Percentiles rank a stretch among this genome's conserved stretches.
phyloP scores from a whole-genome alignment of 2,797 vertebrate genomes.

The Sebastes diaconus region DNA sequence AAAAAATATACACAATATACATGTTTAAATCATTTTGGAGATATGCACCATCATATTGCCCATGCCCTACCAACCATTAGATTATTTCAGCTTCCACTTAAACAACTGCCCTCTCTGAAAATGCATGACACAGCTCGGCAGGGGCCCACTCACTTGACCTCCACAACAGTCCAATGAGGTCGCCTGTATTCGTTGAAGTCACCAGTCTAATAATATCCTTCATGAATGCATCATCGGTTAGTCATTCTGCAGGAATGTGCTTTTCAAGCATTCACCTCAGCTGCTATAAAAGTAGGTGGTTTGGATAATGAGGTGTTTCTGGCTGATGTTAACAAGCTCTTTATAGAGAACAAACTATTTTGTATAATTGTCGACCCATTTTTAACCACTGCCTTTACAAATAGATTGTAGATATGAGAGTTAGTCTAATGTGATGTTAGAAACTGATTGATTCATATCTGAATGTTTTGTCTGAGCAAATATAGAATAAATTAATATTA shows the following conservation, averaged over 20 bases:
- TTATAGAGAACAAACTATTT: background rate
- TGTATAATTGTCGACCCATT: background rate
- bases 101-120: slow-evolving; percentile 46
- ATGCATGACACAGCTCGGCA: slow-evolving; percentile 61
- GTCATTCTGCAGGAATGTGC: slow-evolving; percentile 58
- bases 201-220: slow-evolving; percentile 51
- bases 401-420: background rate
- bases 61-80: background rate
- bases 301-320: slow-evolving; percentile 25
- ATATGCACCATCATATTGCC: too few relatives aligned
- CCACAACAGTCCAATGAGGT: slow-evolving; percentile 46
- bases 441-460: background rate
- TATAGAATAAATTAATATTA: background rate
- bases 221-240: slow-evolving; percentile 37
- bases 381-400: background rate
- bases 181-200: slow-evolving; percentile 29
- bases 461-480: background rate
- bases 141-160: slow-evolving; percentile 29
- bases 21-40: too few relatives aligned
- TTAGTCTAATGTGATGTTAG: background rate
- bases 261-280: slow-evolving; percentile 35
- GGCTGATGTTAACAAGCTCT: slow-evolving; percentile 1
- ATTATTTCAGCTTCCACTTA: slow-evolving; percentile 52
- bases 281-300: slow-evolving; percentile 16
- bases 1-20: too few relatives aligned